Percentiles rank a stretch among this genome's conserved stretches.
Evolutionary conservation across 2,113 vertebrate genomes (phyloP).

Genomic region (Lucifuga dentata): DNA sequence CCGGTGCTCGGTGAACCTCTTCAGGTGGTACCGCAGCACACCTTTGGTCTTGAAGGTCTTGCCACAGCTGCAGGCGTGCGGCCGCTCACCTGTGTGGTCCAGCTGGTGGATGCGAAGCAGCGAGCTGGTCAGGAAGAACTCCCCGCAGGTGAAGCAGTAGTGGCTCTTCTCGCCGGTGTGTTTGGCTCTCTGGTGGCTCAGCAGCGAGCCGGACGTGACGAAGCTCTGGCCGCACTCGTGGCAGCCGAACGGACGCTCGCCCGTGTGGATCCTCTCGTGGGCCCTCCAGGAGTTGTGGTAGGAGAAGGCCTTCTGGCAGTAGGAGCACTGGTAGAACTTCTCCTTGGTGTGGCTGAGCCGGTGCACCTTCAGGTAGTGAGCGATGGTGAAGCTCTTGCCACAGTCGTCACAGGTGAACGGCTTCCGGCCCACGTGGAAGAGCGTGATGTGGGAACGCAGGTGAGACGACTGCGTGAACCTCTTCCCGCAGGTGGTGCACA

Average conservation of each 20-base stretch:
- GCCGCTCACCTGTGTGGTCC: slow-evolving; percentile 67
- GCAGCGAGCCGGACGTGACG: slow-evolving; percentile 59
- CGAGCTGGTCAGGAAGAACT: slow-evolving; percentile 73
- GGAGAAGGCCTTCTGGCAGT: slow-evolving; percentile 74
- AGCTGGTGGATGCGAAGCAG: slow-evolving; percentile 67
- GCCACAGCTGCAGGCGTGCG: slow-evolving; percentile 63
- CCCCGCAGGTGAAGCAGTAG: slow-evolving; percentile 69
- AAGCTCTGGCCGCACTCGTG: slow-evolving; percentile 64
- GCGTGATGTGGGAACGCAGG: slow-evolving; percentile 63
- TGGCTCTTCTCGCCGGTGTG: slow-evolving; percentile 72
- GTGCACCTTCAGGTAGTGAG: slow-evolving; percentile 76
- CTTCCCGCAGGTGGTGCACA: slow-evolving; percentile 73
- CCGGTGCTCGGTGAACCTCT: slow-evolving; percentile 60
- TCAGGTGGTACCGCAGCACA: slow-evolving; percentile 59
- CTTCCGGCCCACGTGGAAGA: slow-evolving; percentile 73
- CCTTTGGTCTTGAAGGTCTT: slow-evolving; percentile 69
- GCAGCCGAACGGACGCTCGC: slow-evolving; percentile 66
- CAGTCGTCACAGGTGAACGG: slow-evolving; percentile 70
- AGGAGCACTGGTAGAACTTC: slow-evolving; percentile 69
- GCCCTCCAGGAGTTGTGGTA: slow-evolving; percentile 76
- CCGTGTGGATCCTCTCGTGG: slow-evolving; percentile 72
- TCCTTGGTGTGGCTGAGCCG: slow-evolving; percentile 76
- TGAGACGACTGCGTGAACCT: slow-evolving; percentile 75
- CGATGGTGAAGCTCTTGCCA: slow-evolving; percentile 75
- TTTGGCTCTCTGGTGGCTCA: slow-evolving; percentile 58